phyloP scores from a whole-genome alignment of 2,797 vertebrate genomes.

The Pipistrellus nathusii region DNA sequence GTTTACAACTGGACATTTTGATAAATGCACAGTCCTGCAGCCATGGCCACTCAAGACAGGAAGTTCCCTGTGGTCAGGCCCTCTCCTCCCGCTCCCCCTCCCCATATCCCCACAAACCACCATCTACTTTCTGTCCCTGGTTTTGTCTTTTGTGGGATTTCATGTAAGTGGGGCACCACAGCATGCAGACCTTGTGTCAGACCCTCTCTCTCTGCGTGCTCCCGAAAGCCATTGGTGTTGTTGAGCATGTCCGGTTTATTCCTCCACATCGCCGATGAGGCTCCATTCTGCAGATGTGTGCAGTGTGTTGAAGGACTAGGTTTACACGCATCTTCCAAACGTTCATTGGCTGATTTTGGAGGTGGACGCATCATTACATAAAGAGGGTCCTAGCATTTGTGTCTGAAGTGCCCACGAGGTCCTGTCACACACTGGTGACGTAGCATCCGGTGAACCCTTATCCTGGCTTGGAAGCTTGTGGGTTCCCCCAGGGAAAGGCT shows the following conservation, averaged over 20 bases:
- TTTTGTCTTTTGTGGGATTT: neutral
- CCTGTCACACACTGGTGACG: neutral
- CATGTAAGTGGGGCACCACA: fast-evolving
- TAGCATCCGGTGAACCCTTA: neutral
- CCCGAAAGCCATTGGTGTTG: neutral
- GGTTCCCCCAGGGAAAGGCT: neutral
- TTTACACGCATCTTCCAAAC: neutral
- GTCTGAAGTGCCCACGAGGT: neutral
- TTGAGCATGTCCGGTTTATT: fast-evolving
- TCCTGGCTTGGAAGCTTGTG: neutral
- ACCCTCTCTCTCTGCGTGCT: neutral
- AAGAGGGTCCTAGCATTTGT: neutral
- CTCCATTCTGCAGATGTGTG: neutral
- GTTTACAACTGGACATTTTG: fast-evolving
- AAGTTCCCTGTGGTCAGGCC: neutral
- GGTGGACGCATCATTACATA: neutral
- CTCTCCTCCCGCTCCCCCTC: fast-evolving
- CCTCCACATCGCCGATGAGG: fast-evolving
- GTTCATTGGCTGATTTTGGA: neutral
- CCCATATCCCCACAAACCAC: neutral
- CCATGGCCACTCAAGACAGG: neutral
- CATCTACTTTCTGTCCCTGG: fast-evolving
- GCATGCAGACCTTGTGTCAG: neutral
- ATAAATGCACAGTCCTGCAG: fast-evolving
- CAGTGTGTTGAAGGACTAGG: neutral